A percentile compares a stretch with the other conserved stretches of the same genome.
These are phyloP conservation scores for Onychomys leucogaster DNA, from an alignment of 2,797 vertebrate species.

Conservation along the genomic window DNA sequence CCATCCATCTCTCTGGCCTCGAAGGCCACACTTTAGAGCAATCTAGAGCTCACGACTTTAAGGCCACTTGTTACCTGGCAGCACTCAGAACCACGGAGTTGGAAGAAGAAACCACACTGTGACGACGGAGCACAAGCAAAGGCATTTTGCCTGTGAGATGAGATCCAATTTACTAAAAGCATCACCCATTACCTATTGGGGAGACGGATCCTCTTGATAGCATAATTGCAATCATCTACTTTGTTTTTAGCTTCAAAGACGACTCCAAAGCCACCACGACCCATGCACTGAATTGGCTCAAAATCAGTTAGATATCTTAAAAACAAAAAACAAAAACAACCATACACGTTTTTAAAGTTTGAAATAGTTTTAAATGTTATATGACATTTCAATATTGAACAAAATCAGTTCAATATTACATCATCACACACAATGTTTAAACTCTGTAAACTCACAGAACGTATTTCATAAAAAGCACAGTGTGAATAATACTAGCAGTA, in stretches of 20 bases:
- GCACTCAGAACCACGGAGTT: not conserved
- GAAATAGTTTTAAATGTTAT: slow-evolving; percentile 7
- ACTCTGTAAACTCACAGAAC: not conserved
- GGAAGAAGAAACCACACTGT: not conserved
- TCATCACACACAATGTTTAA: not conserved
- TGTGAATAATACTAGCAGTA: not conserved
- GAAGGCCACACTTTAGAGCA: not conserved
- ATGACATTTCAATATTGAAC: not conserved
- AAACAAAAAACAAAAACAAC: slow-evolving; percentile 44
- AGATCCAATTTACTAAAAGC: slow-evolving; percentile 1
- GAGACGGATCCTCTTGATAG: slow-evolving; percentile 98
- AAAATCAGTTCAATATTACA: not conserved
- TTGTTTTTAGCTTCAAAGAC: slow-evolving; percentile 99
- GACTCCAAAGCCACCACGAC: slow-evolving; percentile 97
- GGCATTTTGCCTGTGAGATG: not conserved
- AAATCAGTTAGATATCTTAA: slow-evolving; percentile 97
- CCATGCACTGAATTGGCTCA: slow-evolving; percentile 98
- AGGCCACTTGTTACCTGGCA: not conserved
- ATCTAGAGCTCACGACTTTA: not conserved
- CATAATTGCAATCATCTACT: slow-evolving; percentile 99
- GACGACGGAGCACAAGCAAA: not conserved
- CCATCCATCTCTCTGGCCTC: not conserved
- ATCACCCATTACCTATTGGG: slow-evolving; percentile 93
- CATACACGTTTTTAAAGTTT: not conserved
- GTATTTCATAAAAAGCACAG: not conserved